Base-by-base conservation (phyloP, 2,888 invertebrate genomes). In the Rhopalosiphum nymphaeae region DNA sequence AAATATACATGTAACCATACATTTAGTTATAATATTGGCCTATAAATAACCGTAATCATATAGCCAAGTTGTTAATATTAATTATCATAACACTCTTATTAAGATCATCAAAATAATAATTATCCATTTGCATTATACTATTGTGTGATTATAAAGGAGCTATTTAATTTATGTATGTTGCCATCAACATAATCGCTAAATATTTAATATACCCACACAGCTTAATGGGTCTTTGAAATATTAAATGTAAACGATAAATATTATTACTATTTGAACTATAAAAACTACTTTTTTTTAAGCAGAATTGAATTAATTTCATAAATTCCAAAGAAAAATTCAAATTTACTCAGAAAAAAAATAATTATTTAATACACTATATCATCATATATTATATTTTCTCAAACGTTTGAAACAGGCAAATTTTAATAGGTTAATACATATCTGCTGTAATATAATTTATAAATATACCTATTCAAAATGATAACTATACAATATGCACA, bases 161-260 rank as follows among this genome's bases (percentile, higher is more conserved):
- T 78, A 42, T 67, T 88, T 87, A 91, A 88, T 67, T 67, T 88
- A 78, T 78, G 87, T 46, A 67, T 53, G 46, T 67, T 87, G 87
- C 67, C 92, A 88, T 92, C 67, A 92, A 42, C 87, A 42, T 88
- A 67, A 92, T 92, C 61, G 42, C 87, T 92, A 92, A 42, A 92
- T 87, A 92, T 87, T 92, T 88, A 42, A 92, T 87, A 92, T 87
- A 87, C 36, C 49, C 61, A 10, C 36, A 92, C 46, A 92, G 46
- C 87, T 49, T 92, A 87, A 67, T 67, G 29, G 49, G 29, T 42
- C 46, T 67, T 67, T 92, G 13, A 92, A 61, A 67, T 42, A 87
- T 67, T 67, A 56, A 91, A 91, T 91, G 26, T 84, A 42, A 21
- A 44, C 84, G 29, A 56, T 85, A 91, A 85, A 78, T 36, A 78